These are phyloP conservation scores for Rotaria magnacalcarata DNA, from an alignment of 2,888 invertebrate species.

Conservation along the genomic window DNA sequence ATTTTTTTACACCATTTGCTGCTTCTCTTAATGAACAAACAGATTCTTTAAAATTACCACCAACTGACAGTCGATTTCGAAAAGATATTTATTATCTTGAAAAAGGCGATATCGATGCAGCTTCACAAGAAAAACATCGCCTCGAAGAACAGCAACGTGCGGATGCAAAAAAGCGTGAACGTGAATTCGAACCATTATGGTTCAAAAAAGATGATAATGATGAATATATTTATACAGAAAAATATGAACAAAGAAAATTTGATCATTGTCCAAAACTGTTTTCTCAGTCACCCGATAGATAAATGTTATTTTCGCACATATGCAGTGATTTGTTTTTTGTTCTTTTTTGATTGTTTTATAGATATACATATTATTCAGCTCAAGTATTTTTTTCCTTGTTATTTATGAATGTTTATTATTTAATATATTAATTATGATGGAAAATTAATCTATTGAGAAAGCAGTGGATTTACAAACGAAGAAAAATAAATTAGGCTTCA, in stretches of 20 bases:
- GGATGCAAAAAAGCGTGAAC: not conserved
- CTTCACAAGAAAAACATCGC: not conserved
- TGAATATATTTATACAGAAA: not conserved
- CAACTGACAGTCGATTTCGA: not conserved
- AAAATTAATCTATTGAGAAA: not conserved
- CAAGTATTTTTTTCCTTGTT: slow-evolving; percentile 4
- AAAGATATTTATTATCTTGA: not conserved
- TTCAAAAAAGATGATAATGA: slow-evolving; percentile 8
- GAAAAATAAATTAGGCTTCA: no score
- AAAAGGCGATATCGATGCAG: not conserved
- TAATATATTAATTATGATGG: not conserved
- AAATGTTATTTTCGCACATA: not conserved
- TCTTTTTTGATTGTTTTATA: not conserved
- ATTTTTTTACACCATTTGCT: not conserved
- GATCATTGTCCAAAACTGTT: not conserved
- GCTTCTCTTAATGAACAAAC: not conserved
- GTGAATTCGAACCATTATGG: slow-evolving; percentile 40
- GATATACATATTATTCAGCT: not conserved
- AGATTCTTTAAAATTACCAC: not conserved
- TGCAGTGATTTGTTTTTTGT: not conserved
- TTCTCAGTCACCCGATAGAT: not conserved
- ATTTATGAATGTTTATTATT: not conserved
- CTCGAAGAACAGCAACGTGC: slow-evolving; percentile 1
- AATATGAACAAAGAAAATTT: not conserved
- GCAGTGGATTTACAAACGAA: not conserved